These are phyloP conservation scores for Channa striata DNA, from an alignment of 2,797 vertebrate genomes.

Conservation along the genomic window DNA sequence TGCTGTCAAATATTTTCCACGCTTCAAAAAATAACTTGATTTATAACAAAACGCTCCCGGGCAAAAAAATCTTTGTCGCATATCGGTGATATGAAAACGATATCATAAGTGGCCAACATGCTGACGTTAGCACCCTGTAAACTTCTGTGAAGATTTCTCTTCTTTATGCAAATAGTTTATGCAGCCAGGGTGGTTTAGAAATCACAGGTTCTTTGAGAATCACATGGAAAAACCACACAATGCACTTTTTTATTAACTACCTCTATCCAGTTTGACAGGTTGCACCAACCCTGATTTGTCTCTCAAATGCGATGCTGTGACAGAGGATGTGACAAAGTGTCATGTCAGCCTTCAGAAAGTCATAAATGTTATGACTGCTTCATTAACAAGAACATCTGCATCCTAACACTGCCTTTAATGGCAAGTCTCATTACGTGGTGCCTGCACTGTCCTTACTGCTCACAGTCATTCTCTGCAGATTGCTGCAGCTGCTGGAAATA, in stretches of 20 bases:
- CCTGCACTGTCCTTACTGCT: conserved; percentile 41
- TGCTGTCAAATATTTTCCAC: conserved; percentile 49
- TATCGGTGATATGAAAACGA: conserved; percentile 4
- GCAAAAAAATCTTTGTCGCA: conserved; percentile 4
- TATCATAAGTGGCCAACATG: conserved; percentile 8
- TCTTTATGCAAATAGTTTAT: conserved; percentile 10
- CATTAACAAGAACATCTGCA: conserved; percentile 42
- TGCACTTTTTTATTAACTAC: conserved; percentile 6
- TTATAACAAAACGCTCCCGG: conserved; percentile 40
- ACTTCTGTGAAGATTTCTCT: conserved; percentile 10
- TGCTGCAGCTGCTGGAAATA: conserved; percentile 47
- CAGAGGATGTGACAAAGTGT: conserved; percentile 6
- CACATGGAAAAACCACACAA: background rate
- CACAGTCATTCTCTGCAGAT: conserved; percentile 17
- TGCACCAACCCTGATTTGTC: conserved; percentile 20
- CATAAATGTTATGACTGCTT: conserved; percentile 38
- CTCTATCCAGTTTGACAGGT: conserved; percentile 6
- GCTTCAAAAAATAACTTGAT: conserved; percentile 18
- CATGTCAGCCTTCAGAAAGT: conserved; percentile 24
- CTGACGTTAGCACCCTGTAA: conserved; percentile 9
- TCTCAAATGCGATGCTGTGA: background rate
- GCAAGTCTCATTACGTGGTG: conserved; percentile 36
- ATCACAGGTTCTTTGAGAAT: conserved; percentile 14
- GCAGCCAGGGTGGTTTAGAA: background rate
- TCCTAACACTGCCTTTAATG: conserved; percentile 21